These are phyloP conservation scores for Agrotis exclamationis DNA, from an alignment of 2,888 invertebrate species.

Conservation along the genomic window DNA sequence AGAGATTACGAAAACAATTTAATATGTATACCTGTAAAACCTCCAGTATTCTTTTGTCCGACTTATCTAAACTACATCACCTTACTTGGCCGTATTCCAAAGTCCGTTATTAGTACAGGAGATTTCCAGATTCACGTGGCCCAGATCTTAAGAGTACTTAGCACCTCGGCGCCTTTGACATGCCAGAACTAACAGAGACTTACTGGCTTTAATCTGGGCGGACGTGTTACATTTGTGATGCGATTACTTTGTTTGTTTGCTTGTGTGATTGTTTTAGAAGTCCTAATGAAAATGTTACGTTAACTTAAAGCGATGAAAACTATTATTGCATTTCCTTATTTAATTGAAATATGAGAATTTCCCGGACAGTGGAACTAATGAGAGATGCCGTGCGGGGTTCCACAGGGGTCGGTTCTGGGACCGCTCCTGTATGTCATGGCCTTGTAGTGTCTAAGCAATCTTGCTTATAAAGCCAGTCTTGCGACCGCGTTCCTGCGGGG, in stretches of 20 bases:
- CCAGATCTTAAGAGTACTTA: conserved; percentile 57
- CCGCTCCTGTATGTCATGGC: no score
- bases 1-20: conserved; percentile 3
- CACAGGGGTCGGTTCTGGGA: no score
- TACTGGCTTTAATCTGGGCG: conserved; percentile 25
- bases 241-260: conserved; percentile 16
- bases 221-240: conserved; percentile 25
- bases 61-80: conserved; percentile 47
- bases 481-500: no score
- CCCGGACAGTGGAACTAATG: no score
- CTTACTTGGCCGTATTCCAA: conserved; percentile 58
- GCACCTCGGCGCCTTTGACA: conserved; percentile 53
- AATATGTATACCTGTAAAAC: background rate
- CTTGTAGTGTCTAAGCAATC: no score
- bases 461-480: no score
- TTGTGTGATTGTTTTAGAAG: background rate
- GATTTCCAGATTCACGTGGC: conserved; percentile 62
- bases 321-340: no score
- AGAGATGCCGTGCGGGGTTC: no score
- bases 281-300: no score
- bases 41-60: conserved; percentile 27
- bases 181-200: conserved; percentile 43
- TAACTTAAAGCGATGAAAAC: no score
- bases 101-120: conserved; percentile 53
- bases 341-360: no score